These are phyloP conservation scores for Potamilus streckersoni DNA, from an alignment of 1,140 invertebrate species.

Conservation along the genomic window DNA sequence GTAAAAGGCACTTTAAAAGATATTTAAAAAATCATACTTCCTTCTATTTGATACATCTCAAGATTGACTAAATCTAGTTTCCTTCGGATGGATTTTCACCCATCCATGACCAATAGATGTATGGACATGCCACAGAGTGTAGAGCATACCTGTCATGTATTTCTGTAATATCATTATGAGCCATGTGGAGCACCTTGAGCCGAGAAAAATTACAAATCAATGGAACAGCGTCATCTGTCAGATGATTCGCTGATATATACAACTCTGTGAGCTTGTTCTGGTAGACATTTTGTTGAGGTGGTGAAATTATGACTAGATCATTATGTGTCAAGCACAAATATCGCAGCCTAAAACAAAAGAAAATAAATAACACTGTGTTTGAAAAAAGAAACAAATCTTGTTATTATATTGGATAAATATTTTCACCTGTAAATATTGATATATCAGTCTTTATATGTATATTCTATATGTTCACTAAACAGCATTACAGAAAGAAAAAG, in stretches of 20 bases:
- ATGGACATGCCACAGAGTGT: not conserved
- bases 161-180: constrained; percentile 61
- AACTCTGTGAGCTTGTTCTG: constrained; percentile 65
- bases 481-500: no score
- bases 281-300: constrained; percentile 55
- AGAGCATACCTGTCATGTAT: constrained; percentile 56
- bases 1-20: no score
- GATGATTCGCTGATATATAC: constrained; percentile 62
- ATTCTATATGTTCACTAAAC: no score
- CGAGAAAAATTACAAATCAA: constrained; percentile 59
- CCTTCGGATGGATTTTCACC: no score
- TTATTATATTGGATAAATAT: no score
- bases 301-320: constrained; percentile 50
- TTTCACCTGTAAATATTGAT: no score
- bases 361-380: not conserved
- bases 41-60: no score
- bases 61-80: no score
- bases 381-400: no score
- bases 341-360: constrained; percentile 48
- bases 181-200: constrained; percentile 62
- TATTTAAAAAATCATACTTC: no score
- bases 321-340: constrained; percentile 60
- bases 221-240: constrained; percentile 55
- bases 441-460: no score
- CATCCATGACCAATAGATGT: no score